Evolutionary conservation across 2,888 invertebrate species (phyloP).

Genomic region (Drosophila crucigera): DNA sequence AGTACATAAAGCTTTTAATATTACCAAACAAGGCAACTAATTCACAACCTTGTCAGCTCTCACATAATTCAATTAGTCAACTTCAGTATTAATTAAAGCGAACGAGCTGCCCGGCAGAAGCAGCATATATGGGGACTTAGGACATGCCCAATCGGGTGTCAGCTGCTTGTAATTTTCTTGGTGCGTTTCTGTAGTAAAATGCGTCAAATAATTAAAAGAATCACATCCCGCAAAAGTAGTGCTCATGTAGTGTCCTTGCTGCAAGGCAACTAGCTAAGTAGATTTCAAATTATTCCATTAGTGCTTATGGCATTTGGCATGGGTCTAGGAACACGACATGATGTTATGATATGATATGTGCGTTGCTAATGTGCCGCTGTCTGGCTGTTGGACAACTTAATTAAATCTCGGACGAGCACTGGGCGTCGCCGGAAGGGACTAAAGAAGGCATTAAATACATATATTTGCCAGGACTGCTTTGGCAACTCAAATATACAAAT

Average conservation of each 20-base stretch:
- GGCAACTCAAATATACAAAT: neutral
- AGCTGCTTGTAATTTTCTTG: constrained; percentile 44
- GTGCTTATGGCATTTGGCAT: constrained; percentile 75
- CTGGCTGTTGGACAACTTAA: constrained; percentile 41
- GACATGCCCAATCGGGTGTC: constrained; percentile 49
- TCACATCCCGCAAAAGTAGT: constrained; percentile 44
- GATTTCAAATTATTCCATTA: constrained; percentile 82
- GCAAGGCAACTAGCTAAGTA: constrained; percentile 62
- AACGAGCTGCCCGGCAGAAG: constrained; percentile 23
- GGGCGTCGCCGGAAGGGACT: constrained; percentile 5
- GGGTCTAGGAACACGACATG: constrained; percentile 12
- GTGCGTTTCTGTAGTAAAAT: constrained; percentile 53
- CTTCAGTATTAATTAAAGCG: constrained; percentile 66
- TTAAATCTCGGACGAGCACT: constrained; percentile 20
- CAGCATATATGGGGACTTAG: constrained; percentile 27
- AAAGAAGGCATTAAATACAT: neutral
- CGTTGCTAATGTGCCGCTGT: constrained; percentile 52
- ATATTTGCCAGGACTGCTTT: neutral
- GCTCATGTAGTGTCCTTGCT: constrained; percentile 39
- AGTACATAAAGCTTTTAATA: constrained; percentile 8
- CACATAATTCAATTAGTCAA: constrained; percentile 69
- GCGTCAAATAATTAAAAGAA: constrained; percentile 80
- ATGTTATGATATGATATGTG: constrained; percentile 54
- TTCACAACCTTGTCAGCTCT: constrained; percentile 15
- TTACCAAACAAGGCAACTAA: neutral